Evolutionary conservation across 1,140 invertebrate species (phyloP).

Genomic region (Drosophila arawakana): DNA sequence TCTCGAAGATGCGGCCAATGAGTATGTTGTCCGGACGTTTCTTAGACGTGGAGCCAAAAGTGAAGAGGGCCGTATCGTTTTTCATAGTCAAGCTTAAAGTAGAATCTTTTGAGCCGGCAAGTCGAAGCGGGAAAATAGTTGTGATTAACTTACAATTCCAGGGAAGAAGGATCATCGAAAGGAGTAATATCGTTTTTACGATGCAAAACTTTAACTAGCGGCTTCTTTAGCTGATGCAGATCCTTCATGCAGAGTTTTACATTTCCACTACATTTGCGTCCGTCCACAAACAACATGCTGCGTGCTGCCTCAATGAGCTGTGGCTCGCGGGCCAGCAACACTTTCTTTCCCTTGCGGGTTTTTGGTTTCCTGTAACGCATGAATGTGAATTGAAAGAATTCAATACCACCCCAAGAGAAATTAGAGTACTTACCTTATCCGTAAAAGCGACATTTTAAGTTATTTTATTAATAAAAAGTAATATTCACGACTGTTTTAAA

Average conservation of each 20-base stretch:
- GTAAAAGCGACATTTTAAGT: conserved; percentile 72
- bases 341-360: conserved; percentile 94
- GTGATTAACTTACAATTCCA: conserved; percentile 88
- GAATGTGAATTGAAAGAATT: neutral
- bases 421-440: conserved; percentile 63
- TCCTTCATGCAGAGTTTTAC: conserved; percentile 93
- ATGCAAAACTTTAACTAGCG: conserved; percentile 90
- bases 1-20: conserved; percentile 95
- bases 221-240: conserved; percentile 94
- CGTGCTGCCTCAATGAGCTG: conserved; percentile 96
- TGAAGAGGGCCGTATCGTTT: conserved; percentile 94
- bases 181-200: conserved; percentile 94
- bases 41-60: conserved; percentile 95
- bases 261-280: conserved; percentile 92
- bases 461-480: conserved; percentile 21
- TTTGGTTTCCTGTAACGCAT: conserved; percentile 89
- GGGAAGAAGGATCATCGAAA: conserved; percentile 92
- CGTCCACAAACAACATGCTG: conserved; percentile 93
- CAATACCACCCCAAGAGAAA: neutral
- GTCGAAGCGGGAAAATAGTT: neutral
- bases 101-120: neutral
- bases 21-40: conserved; percentile 97
- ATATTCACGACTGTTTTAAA: conserved; percentile 21
- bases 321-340: conserved; percentile 92
- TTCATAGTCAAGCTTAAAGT: conserved; percentile 90